These are phyloP conservation scores for Hesperia comma DNA, from an alignment of 2,888 invertebrate species.

Conservation along the genomic window DNA sequence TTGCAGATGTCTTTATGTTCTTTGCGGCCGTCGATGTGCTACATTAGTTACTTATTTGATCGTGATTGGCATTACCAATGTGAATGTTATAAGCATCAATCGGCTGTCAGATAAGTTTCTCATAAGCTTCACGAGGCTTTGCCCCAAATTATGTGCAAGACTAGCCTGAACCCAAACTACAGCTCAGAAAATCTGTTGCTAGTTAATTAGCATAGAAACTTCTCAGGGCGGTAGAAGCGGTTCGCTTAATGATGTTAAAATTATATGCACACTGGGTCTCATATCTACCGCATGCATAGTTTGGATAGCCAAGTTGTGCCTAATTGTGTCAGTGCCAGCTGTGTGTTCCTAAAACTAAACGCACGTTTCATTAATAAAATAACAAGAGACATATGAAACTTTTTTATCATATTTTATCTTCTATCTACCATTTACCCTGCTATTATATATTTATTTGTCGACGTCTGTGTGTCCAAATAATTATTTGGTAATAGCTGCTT, in stretches of 20 bases:
- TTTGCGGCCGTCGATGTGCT: too few relatives aligned
- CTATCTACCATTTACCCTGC: not conserved
- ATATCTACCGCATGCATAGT: conserved; percentile 25
- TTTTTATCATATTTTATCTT: not conserved
- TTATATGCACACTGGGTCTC: conserved; percentile 37
- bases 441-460: too few relatives aligned
- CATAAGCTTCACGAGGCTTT: conserved; percentile 3
- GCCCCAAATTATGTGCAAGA: not conserved
- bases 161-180: conserved; percentile 23
- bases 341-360: conserved; percentile 20
- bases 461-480: too few relatives aligned
- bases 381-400: not conserved
- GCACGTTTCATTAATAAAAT: not conserved
- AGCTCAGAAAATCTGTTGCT: conserved; percentile 43
- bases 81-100: too few relatives aligned
- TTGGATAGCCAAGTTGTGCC: conserved; percentile 17
- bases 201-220: conserved; percentile 48
- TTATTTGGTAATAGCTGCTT: too few relatives aligned
- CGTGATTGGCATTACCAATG: too few relatives aligned
- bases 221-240: conserved; percentile 40
- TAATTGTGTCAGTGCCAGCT: conserved; percentile 24
- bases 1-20: too few relatives aligned
- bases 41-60: too few relatives aligned
- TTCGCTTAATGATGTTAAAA: conserved; percentile 48
- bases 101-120: not conserved